Evolutionary conservation across 2,113 vertebrate genomes (phyloP), one percentile per base, ranked within the genome.

Genomic region (Crotalus viridis): DNA sequence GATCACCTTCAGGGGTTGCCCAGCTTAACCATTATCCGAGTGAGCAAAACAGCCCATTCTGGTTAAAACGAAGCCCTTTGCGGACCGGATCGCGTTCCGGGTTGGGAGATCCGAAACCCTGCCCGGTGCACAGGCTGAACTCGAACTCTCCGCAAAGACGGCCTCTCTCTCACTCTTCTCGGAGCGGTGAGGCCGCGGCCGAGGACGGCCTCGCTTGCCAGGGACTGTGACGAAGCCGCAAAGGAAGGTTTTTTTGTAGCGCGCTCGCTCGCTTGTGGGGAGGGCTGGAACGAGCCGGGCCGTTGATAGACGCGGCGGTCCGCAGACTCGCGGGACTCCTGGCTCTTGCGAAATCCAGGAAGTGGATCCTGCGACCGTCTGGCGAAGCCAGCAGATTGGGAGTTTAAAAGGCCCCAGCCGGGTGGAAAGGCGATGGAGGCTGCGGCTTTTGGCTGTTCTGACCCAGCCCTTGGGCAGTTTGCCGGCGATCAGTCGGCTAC

Each of bases 1-100:
- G 97, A 97, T 97, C 96, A 97, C 97, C 97, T 74, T 96, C 54
- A 93, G 95, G 92, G 95, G 97, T 97, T 97, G 96, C 95, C 95
- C 94, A 97, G 95, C 97, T 95, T 96, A 96, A 96, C 97, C 95
- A 96, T 10, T 96, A 97, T 97, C 93, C 91, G 96, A 97, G 96
- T 96, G 97, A 51, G 97, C 96, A 95, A 96, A 96, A 97, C 96
- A 95, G 89, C 96, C 95, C 69, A 46, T 94, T 93, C 89, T 92
- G 95, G 95, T 94, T 96, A 95, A 97, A 96, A 51, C 96, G 93
- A 96, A 96, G 94, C 95, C 91, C 93, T 96, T 93, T 51, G 48
- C 48, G 22, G 85, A 88, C 93, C 91, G 94, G 95, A 95, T 96
- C 94, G 95, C 12, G 94, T 26, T 46, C 85, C 21, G 54, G 46